Evolutionary conservation across 2,113 vertebrate species (phyloP), one percentile per base, ranked within the genome.

Genomic region (Miniopterus natalensis): DNA sequence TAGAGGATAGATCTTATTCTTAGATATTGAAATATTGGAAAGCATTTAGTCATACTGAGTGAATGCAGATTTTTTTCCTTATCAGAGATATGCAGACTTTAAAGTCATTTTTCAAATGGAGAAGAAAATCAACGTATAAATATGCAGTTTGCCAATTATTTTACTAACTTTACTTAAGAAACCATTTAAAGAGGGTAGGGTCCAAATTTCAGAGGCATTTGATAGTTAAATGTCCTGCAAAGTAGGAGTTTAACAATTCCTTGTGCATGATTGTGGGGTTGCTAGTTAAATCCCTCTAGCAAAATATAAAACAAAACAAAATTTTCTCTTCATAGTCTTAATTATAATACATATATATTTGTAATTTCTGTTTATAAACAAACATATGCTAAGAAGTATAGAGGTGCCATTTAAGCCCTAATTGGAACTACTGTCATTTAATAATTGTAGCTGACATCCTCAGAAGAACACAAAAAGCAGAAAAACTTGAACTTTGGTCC

Each of bases 31-130:
- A 96, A 81, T 96, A 86, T 75, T 87, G 94, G 92, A 92, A 97
- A 97, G 77, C 77, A 92, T 86, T 93, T 94, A 88, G 13, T 90
- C 49, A 75, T 93, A 71, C 29, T 27, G 13, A 94, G 59, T 83
- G 31, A 97, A 97, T 96, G 49, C 81, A 97, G 92, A 96, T 4
- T 51, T 3, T 92, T 88, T 49, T 88, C 53, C 55, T 92, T 79
- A 96, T 88, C 96, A 84, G 65, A 97, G 92, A 97, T 96, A 53
- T 97, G 29, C 11, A 87, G 51, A 88, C 94, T 95, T 78, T 84
- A 90, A 94, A 25, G 8, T 95, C 87, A 51, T 71, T 66, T 90
- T 81, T 88, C 81, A 55, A 92, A 9, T 45, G 23, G 0, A 83
- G 29, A 36, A 93, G 20, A 90, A 85, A 94, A 61, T 88, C 17